Conservation (phyloP, 2,113 vertebrate species). For the Neoarius graeffei region DNA sequence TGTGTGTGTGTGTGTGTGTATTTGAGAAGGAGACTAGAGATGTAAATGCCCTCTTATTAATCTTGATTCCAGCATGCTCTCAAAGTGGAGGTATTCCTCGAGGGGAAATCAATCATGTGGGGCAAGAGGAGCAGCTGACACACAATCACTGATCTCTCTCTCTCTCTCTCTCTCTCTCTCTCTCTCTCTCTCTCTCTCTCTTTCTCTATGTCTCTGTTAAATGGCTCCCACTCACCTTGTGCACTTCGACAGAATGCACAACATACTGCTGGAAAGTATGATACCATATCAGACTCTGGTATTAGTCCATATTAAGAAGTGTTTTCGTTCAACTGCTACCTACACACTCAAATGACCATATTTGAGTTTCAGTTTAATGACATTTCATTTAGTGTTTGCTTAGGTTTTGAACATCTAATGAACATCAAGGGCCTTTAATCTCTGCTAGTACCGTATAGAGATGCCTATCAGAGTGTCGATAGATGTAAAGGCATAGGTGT, state of each 20-base stretch:
- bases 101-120: slow-evolving; percentile 65
- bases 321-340: not conserved
- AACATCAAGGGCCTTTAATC: not conserved
- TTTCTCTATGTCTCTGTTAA: slow-evolving; percentile 20
- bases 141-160: slow-evolving; percentile 51
- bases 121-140: slow-evolving; percentile 56
- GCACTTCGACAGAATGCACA: slow-evolving; percentile 27
- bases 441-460: not conserved
- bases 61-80: slow-evolving; percentile 62
- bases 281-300: slow-evolving; percentile 21
- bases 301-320: slow-evolving; percentile 24
- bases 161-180: slow-evolving; percentile 28
- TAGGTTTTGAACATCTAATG: not conserved
- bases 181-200: slow-evolving; percentile 14
- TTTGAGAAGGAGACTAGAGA: slow-evolving; percentile 56
- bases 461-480: not conserved
- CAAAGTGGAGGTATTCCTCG: slow-evolving; percentile 59
- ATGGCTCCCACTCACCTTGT: slow-evolving; percentile 26
- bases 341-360: not conserved
- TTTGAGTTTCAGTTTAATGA: slow-evolving; percentile 7
- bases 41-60: slow-evolving; percentile 69
- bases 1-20: slow-evolving; percentile 39
- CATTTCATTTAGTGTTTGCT: not conserved
- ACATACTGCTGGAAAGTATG: slow-evolving; percentile 41
- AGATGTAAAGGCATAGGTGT: slow-evolving; percentile 7